A percentile compares a stretch with the other conserved stretches of the same genome.
Conservation (phyloP, 2,113 vertebrate species). For the Dendrocopos noguchii region DNA sequence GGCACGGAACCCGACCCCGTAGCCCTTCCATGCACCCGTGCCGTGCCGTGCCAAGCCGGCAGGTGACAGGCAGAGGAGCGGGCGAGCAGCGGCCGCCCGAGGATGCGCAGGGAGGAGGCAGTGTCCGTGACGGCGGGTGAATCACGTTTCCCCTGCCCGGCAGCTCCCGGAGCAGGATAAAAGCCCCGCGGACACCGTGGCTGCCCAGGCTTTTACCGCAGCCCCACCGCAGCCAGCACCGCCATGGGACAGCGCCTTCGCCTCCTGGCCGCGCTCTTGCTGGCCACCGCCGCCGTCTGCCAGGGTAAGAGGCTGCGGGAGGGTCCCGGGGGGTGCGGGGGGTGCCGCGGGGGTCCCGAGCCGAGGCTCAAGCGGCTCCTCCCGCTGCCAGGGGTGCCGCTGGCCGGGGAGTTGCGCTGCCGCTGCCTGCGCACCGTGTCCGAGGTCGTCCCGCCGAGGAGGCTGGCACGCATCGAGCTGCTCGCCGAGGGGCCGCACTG, state of each 20-base stretch:
- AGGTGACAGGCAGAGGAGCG: too few relatives aligned
- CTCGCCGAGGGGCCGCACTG: conserved; percentile 45
- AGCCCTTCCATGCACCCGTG: neutral
- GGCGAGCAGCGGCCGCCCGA: neutral
- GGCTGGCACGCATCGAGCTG: conserved; percentile 15
- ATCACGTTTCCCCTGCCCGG: neutral
- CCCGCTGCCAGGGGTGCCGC: neutral
- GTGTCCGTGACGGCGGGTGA: neutral
- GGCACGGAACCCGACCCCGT: neutral
- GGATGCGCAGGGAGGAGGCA: neutral
- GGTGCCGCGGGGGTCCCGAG: neutral
- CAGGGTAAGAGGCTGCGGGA: neutral
- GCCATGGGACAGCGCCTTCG: neutral
- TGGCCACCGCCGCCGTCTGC: neutral
- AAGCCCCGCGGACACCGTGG: neutral
- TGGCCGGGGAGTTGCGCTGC: conserved; percentile 57
- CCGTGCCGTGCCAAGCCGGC: neutral
- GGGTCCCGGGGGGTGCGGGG: neutral
- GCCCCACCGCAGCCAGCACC: neutral
- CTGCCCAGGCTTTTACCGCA: neutral
- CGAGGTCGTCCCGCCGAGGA: neutral
- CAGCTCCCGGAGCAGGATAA: neutral
- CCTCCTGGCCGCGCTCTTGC: neutral
- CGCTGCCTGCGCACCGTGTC: neutral
- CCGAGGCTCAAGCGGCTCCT: neutral